These are phyloP conservation scores for Burhinus bistriatus DNA, from an alignment of 2,113 vertebrate genomes.

Conservation along the genomic window DNA sequence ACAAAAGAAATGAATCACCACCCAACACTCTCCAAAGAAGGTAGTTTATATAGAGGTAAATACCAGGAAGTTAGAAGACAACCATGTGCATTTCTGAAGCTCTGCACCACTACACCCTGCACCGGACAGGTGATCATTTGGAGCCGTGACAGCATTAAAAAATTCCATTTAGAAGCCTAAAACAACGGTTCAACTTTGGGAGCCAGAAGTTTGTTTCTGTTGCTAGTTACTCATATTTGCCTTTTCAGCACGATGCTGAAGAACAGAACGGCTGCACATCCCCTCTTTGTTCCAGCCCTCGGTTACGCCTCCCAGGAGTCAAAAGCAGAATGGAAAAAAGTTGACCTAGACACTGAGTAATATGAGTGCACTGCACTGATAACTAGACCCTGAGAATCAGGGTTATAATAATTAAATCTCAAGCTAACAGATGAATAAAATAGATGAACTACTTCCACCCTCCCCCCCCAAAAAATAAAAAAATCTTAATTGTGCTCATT, in stretches of 20 bases:
- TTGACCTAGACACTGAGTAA: not conserved
- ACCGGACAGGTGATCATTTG: not conserved
- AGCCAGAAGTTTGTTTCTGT: not conserved
- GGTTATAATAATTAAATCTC: not conserved
- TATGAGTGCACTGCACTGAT: not conserved
- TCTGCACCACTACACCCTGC: not conserved
- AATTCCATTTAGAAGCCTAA: not conserved
- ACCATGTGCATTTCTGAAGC: not conserved
- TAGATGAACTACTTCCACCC: not conserved
- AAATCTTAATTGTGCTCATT: not conserved
- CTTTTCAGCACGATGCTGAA: not conserved
- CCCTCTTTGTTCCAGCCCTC: conserved; percentile 31
- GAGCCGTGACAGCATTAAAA: not conserved
- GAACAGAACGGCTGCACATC: not conserved
- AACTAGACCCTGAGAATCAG: not conserved
- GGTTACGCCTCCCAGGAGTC: not conserved
- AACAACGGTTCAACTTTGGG: not conserved
- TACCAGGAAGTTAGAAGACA: not conserved
- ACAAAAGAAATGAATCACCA: not conserved
- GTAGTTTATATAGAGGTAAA: not conserved
- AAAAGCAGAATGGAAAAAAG: not conserved
- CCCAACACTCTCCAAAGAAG: not conserved
- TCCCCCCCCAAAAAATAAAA: not conserved
- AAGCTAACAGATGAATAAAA: not conserved
- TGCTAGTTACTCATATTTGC: not conserved